Base-by-base conservation (phyloP, 2,888 invertebrate species). In the Isoperla grammatica region DNA sequence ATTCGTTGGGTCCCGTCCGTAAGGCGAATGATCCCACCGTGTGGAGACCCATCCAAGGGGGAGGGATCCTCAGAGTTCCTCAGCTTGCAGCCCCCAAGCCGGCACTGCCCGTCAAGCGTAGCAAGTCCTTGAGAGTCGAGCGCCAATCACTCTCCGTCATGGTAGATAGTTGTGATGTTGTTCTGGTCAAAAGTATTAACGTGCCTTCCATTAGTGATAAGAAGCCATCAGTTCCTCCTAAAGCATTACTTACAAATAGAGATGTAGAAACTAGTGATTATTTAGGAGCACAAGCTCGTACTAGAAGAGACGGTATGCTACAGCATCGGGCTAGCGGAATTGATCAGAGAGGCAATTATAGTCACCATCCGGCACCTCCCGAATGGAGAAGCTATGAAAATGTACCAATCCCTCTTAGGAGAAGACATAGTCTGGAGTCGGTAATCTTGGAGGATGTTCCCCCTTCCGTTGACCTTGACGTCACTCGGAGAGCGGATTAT, bases 51-150 rank as follows among this genome's bases (percentile, higher is more conserved):
- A 66, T 68, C 40, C 65, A 65, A 35, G 63, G 65, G 1, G 63
- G 63, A 43, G 68, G 66, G 39, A 67, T 64, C 39, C 57, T 68
- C 29, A 46, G 63, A 53, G 65, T 67, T 6, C 66, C 65, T n/a
- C 60, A 63, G 23, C 22, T 61, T 9, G 22, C 49, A 11, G 17
- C 23, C 23, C 57, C 65, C 9, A 69, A 69, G 53, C 72, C 72
- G 4, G 66, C 65, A 40, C 62, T 71, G 22, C 69, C 71, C 3
- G 69, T 75, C 15, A 74, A 74, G 60, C 66, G 75, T 29, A 74
- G 74, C 65, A 74, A 74, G 65, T 75, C 75, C 11, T 65, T 75
- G 22, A 73, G 73, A 67, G 69, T 71, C 2, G 67, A 68, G 15
- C 58, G 61, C 8, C 60, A 57, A 35, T 67, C 65, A 50, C 58